Evolutionary conservation across 2,797 vertebrate genomes (phyloP), one percentile per base, ranked within the genome.

Genomic region (Enteromius treurensis): DNA sequence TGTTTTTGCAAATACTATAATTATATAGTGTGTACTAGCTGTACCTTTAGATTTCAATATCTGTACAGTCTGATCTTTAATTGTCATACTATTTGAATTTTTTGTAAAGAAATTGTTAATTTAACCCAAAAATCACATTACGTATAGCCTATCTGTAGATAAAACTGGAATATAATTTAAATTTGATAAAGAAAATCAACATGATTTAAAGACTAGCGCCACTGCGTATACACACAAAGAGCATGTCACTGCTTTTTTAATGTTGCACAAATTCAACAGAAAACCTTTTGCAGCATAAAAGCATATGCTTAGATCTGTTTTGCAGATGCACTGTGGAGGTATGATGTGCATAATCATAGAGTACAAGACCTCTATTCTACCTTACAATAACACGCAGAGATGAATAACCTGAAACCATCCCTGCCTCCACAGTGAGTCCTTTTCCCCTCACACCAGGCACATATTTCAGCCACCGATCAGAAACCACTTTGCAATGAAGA

Each of bases 401-500:
- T 60, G 51, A 78, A 83, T 69, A 62, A 26, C 29, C 47, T 67
- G 23, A 49, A 77, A 70, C 65, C 7, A 53, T 47, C 13, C n/a
- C 42, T 4, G 19, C 67, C 79, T 65, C 8, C 58, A 47, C 45
- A 76, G 32, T 4, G n/a, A 76, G 71, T 53, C 21, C 42, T 14
- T 83, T 83, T 21, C 47, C 62, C 74, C 40, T 69, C 37, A 69
- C 82, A 49, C 75, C 40, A 49, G 40, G 65, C 53, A 37, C 37
- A 70, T 34, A 37, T 78, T 83, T 17, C 53, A 78, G 40, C 75
- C 75, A 26, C 21, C 19, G 37, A 65, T 83, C 69, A 73, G 77
- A 82, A 86, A 82, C 71, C 77, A 80, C 70, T 82, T 58, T 79
- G 11, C 21, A 79, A 62, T 51, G 62, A 79, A 80, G 40, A 68